phyloP scores from a whole-genome alignment of 2,797 vertebrate species.

The Xiphorhynchus erythropygius region DNA sequence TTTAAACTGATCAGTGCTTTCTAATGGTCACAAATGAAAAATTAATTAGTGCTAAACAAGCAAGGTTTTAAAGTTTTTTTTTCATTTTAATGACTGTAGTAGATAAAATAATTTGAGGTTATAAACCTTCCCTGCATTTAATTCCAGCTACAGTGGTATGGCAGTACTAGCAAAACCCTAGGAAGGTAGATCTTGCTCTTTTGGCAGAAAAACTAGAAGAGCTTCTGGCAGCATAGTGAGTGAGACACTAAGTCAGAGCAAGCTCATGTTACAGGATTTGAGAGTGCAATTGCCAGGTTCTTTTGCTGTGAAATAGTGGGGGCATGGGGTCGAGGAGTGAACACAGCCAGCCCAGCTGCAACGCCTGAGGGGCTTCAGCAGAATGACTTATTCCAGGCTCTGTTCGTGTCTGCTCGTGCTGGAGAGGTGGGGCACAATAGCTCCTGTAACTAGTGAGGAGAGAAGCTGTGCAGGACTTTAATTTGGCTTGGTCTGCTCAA shows the following conservation, averaged over 20 bases:
- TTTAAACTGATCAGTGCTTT: not conserved
- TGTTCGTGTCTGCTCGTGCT: rapidly evolving
- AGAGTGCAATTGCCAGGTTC: not conserved
- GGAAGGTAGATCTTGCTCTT: not conserved
- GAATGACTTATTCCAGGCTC: not conserved
- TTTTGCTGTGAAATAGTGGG: not conserved
- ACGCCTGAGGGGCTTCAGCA: rapidly evolving
- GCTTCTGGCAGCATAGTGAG: not conserved
- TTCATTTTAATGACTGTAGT: not conserved
- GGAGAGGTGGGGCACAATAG: rapidly evolving
- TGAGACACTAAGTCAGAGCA: not conserved
- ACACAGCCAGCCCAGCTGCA: not conserved
- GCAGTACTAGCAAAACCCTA: not conserved
- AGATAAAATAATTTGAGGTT: not conserved
- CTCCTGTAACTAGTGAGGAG: not conserved
- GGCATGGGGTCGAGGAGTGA: not conserved
- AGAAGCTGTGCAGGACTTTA: not conserved
- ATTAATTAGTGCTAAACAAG: not conserved
- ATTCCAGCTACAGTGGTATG: not conserved
- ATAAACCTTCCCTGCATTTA: not conserved
- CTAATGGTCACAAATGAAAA: not conserved
- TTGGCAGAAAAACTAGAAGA: not conserved
- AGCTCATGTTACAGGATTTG: not conserved
- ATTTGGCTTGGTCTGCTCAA: not conserved
- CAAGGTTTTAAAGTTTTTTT: not conserved